phyloP scores from a whole-genome alignment of 2,113 vertebrate genomes.

The Astur gentilis region DNA sequence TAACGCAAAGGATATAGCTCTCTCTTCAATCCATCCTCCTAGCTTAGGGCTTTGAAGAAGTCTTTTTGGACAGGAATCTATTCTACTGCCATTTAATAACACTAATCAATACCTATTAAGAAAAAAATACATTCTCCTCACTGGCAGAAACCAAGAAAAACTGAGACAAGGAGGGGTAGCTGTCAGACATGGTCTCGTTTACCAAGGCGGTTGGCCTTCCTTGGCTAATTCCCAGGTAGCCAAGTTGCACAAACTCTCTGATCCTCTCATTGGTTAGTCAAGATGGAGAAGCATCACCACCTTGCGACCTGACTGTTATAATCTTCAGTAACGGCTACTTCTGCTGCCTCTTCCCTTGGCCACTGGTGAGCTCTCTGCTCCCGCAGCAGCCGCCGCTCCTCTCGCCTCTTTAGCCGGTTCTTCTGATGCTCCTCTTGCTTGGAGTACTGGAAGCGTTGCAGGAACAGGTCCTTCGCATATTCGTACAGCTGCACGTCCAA shows the following conservation, averaged over 20 bases:
- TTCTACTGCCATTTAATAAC: background rate
- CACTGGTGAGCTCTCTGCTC: slow-evolving; percentile 79
- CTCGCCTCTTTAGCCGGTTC: slow-evolving; percentile 83
- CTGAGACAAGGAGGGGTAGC: background rate
- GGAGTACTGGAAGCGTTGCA: slow-evolving; percentile 92
- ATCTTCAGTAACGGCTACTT: slow-evolving; percentile 87
- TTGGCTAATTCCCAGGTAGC: background rate
- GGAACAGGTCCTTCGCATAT: slow-evolving; percentile 92
- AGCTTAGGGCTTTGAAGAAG: background rate
- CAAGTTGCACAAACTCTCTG: background rate
- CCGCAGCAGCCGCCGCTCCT: slow-evolving; percentile 83
- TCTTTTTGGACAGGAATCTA: background rate
- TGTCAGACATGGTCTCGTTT: background rate
- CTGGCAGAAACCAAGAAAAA: slow-evolving; percentile 42
- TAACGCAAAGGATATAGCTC: background rate
- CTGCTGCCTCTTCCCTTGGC: slow-evolving; percentile 59
- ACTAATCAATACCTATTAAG: background rate
- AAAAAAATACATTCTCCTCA: slow-evolving; percentile 30
- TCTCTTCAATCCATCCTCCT: background rate
- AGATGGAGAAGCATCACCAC: slow-evolving; percentile 79
- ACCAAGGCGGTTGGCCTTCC: background rate
- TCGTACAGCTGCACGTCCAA: slow-evolving; percentile 94
- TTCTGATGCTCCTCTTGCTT: slow-evolving; percentile 88
- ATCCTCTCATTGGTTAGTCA: background rate
- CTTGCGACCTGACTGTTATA: slow-evolving; percentile 93